Evolutionary conservation across 2,888 invertebrate genomes (phyloP), one percentile per base, ranked within the genome.

Genomic region (Aphodius sticticus): DNA sequence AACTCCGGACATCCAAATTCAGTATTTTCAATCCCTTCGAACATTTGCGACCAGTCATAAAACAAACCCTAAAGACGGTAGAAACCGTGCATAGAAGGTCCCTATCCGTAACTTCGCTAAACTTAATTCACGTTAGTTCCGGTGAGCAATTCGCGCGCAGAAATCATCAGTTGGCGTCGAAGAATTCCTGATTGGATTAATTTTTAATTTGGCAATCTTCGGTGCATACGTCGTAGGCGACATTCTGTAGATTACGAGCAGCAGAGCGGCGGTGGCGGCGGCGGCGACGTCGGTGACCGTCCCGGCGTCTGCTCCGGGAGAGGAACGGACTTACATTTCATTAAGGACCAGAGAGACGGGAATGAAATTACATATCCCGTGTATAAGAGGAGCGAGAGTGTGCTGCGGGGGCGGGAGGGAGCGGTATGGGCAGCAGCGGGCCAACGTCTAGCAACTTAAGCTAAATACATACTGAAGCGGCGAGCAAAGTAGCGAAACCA

Each of bases 311-410:
- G 74, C 70, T 15, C 15, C 74, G n/a, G 74, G 74, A 74, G 85
- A 81, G 87, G 87, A 87, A 87, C 83, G 84, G 87, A 85, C 85
- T 86, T 86, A 89, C 88, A 88, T 89, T 89, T 89, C 89, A 89
- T 89, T 89, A 89, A 89, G 89, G 86, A 87, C 86, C 82, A 87
- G 88, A 89, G 88, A 89, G 74, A 74, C 74, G 36, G 89, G 89
- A 90, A 89, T 89, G 89, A 90, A 89, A 90, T 90, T 90, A 90
- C 90, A 89, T 87, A 88, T 88, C 88, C 88, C 81, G 81, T 86
- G 80, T 86, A 87, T 87, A 86, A 88, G 87, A 87, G 86, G 84
- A 80, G 82, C 81, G 85, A 81, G 82, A 82, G 81, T 79, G 82
- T 81, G 79, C 79, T 81, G 81, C 80, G 53, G 53, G 78, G 70